These are phyloP conservation scores for Nematostella vectensis DNA, from an alignment of 92 coral and sea anemone species.

Conservation along the genomic window DNA sequence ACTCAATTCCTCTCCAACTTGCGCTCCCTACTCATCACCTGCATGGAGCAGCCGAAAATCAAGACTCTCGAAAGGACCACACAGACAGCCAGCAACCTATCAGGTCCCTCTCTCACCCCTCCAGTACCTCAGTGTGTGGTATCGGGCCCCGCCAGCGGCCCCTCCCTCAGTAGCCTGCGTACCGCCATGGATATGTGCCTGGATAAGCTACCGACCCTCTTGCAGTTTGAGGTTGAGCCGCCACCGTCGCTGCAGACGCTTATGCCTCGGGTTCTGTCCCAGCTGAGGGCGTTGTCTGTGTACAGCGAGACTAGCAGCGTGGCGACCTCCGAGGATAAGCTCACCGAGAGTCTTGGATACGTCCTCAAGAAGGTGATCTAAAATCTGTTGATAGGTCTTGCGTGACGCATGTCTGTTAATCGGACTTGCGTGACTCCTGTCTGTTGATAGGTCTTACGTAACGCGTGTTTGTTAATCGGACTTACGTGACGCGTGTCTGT, in stretches of 20 bases:
- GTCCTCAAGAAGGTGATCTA: conserved; percentile 75
- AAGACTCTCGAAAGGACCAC: background rate
- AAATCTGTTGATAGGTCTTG: background rate
- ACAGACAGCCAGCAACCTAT: background rate
- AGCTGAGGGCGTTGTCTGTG: conserved; percentile 84
- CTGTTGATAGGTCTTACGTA: background rate
- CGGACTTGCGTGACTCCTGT: background rate
- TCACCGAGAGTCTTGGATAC: conserved; percentile 82
- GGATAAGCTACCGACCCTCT: conserved; percentile 84
- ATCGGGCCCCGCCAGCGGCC: no score
- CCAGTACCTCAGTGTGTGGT: no score
- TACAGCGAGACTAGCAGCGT: conserved; percentile 70
- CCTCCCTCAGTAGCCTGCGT: conserved; percentile 30
- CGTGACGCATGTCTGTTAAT: no score
- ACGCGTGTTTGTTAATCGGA: no score
- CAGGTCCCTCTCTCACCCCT: no score
- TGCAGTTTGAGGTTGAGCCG: conserved; percentile 51
- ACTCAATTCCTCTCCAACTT: conserved; percentile 60
- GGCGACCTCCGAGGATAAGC: conserved; percentile 44
- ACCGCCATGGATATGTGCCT: conserved; percentile 77
- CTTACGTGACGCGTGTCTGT: no score
- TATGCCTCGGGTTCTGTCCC: conserved; percentile 83
- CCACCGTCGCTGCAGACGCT: conserved; percentile 40
- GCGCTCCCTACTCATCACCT: conserved; percentile 17
- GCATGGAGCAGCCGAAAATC: background rate